These are phyloP conservation scores for Python bivittatus DNA, from an alignment of 2,113 vertebrate genomes.

Conservation along the genomic window DNA sequence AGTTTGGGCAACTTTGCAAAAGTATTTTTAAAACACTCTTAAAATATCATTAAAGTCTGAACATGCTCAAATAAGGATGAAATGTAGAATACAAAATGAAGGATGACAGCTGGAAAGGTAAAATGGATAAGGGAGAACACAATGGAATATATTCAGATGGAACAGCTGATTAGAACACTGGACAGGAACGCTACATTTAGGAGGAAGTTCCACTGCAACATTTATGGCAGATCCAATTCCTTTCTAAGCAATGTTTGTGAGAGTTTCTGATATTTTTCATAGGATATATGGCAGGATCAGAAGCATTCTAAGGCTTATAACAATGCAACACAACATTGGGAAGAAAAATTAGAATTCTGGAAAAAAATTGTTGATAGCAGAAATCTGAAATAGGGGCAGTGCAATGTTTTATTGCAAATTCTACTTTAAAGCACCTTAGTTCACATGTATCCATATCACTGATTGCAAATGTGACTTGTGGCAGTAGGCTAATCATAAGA, in stretches of 20 bases:
- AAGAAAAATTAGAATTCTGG: no score
- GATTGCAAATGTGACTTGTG: neutral
- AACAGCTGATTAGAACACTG: neutral
- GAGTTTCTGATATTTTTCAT: no score
- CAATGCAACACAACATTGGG: no score
- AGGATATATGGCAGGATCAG: no score
- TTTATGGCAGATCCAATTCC: no score
- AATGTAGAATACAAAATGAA: neutral
- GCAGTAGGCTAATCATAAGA: neutral
- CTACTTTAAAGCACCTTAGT: neutral
- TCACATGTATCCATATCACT: neutral
- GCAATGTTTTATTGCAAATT: neutral
- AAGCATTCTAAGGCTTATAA: no score
- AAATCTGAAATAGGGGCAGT: no score
- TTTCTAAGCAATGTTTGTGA: no score
- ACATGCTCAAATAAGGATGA: neutral
- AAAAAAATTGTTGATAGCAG: no score
- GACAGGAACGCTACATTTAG: neutral
- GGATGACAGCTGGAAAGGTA: neutral
- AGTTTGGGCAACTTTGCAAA: neutral
- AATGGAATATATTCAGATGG: neutral
- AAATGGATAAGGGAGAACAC: neutral
- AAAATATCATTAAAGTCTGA: neutral
- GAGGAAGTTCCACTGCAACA: no score
- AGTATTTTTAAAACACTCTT: neutral